Percentiles rank a stretch among this genome's conserved stretches.
Evolutionary conservation across 2,888 invertebrate genomes (phyloP).

Genomic region (Melanophora roralis): DNA sequence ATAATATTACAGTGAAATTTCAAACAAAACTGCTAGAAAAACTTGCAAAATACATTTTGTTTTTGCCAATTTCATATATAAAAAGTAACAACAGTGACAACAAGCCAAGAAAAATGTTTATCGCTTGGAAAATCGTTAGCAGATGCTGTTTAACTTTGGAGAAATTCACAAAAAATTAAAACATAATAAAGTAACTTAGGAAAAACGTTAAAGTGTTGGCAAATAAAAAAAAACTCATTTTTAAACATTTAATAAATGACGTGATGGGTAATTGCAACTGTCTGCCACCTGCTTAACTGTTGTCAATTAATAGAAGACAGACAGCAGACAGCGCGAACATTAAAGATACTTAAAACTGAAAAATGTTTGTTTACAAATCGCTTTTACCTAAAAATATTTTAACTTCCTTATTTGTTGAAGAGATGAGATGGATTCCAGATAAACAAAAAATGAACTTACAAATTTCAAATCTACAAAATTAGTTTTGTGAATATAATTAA

Average conservation of each 20-base stretch:
- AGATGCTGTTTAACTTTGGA: conserved; percentile 51
- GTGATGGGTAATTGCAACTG: conserved; percentile 48
- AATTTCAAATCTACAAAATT: conserved; percentile 18
- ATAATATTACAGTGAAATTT: conserved; percentile 1
- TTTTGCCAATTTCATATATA: neutral
- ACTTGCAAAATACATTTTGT: conserved; percentile 41
- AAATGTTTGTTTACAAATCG: conserved; percentile 18
- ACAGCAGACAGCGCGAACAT: neutral
- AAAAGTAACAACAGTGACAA: conserved; percentile 14
- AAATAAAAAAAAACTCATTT: neutral
- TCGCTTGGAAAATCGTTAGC: conserved; percentile 46
- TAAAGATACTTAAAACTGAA: neutral
- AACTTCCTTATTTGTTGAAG: conserved; percentile 56
- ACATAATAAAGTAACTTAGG: neutral
- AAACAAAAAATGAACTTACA: conserved; percentile 18
- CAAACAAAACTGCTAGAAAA: conserved; percentile 39
- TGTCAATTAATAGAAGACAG: conserved; percentile 18
- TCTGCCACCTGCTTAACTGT: conserved; percentile 53
- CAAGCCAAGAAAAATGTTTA: conserved; percentile 34
- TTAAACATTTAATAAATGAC: conserved; percentile 41
- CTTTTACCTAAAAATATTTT: conserved; percentile 7
- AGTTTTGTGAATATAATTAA: conserved; percentile 12
- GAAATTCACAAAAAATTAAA: conserved; percentile 9
- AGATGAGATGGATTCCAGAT: conserved; percentile 29
- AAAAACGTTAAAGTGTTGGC: conserved; percentile 39